phyloP scores from a whole-genome alignment of 1,140 invertebrate species.

The Drosophila pallidifrons region DNA sequence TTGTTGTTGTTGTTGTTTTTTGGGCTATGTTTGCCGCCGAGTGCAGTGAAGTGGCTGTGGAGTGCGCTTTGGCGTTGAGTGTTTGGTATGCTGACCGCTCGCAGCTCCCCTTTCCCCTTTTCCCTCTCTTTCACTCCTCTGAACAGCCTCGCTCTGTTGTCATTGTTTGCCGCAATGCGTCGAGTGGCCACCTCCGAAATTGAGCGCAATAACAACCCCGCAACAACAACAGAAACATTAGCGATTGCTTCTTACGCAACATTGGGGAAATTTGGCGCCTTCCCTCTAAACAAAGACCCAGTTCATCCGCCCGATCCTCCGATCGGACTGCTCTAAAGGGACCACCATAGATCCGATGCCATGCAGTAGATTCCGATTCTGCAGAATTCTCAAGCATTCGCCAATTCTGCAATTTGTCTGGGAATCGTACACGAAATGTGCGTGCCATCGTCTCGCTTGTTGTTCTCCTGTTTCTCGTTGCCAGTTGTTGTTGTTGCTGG shows the following conservation, averaged over 20 bases:
- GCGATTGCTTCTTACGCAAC: slow-evolving; percentile 39
- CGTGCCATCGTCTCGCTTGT: slow-evolving; percentile 61
- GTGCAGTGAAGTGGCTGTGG: slow-evolving; percentile 65
- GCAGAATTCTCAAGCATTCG: slow-evolving; percentile 74
- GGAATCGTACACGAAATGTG: slow-evolving; percentile 79
- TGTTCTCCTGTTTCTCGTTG: slow-evolving; percentile 1
- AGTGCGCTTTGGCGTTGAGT: slow-evolving; percentile 79
- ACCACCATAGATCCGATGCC: slow-evolving; percentile 67
- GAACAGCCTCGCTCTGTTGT: slow-evolving; percentile 12
- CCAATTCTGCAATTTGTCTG: slow-evolving; percentile 80
- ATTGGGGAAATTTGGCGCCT: slow-evolving; percentile 56
- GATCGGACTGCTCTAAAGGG: slow-evolving; percentile 26
- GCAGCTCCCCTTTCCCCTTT: not conserved
- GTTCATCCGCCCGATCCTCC: not conserved
- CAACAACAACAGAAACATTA: slow-evolving; percentile 30
- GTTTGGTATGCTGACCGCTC: slow-evolving; percentile 70
- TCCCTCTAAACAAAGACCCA: slow-evolving; percentile 5
- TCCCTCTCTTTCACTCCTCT: not conserved
- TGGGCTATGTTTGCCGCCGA: slow-evolving; percentile 57
- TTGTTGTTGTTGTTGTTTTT: slow-evolving; percentile 42
- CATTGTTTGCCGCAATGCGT: slow-evolving; percentile 38
- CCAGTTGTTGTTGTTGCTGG: slow-evolving; percentile 32
- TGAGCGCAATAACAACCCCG: slow-evolving; percentile 16
- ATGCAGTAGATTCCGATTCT: slow-evolving; percentile 67
- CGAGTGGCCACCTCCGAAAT: slow-evolving; percentile 15